Conservation (phyloP, 2,888 invertebrate genomes). For the Carcina quercana region DNA sequence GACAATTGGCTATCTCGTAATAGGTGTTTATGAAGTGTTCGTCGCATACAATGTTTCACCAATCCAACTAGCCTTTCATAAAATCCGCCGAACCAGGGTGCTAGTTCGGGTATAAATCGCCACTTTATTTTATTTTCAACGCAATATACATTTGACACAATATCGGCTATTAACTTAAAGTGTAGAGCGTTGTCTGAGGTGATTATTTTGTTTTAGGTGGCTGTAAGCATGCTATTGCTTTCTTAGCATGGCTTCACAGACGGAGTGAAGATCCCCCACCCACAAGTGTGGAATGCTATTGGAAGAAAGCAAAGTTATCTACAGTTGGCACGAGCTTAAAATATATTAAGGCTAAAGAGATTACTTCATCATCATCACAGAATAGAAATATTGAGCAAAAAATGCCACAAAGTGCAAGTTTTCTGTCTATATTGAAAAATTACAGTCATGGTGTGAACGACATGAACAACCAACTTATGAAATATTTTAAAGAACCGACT, state of each 20-base stretch:
- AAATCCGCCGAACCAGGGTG: conserved; percentile 13
- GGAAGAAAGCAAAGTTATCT: background rate
- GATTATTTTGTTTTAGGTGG: background rate
- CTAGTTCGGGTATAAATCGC: conserved; percentile 11
- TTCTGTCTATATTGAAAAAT: background rate
- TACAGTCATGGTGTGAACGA: background rate
- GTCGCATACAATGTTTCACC: conserved; percentile 9
- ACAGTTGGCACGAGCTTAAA: background rate
- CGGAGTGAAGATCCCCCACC: background rate
- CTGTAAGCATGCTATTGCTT: background rate
- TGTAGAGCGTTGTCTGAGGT: conserved; percentile 3
- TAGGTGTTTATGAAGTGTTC: conserved; percentile 9
- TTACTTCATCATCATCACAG: background rate
- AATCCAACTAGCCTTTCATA: conserved; percentile 11
- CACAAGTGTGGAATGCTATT: background rate
- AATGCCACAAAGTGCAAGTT: background rate
- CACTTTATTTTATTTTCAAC: conserved; percentile 5
- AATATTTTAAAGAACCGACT: background rate
- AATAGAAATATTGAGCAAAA: background rate
- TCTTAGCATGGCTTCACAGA: background rate
- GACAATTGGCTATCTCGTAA: conserved; percentile 1
- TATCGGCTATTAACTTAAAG: conserved; percentile 2
- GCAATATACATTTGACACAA: conserved; percentile 2
- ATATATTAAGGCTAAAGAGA: background rate
- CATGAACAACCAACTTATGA: background rate